Percentiles rank a stretch among this genome's conserved stretches.
phyloP scores from a whole-genome alignment of 2,797 vertebrate species.

The Trachurus trachurus region DNA sequence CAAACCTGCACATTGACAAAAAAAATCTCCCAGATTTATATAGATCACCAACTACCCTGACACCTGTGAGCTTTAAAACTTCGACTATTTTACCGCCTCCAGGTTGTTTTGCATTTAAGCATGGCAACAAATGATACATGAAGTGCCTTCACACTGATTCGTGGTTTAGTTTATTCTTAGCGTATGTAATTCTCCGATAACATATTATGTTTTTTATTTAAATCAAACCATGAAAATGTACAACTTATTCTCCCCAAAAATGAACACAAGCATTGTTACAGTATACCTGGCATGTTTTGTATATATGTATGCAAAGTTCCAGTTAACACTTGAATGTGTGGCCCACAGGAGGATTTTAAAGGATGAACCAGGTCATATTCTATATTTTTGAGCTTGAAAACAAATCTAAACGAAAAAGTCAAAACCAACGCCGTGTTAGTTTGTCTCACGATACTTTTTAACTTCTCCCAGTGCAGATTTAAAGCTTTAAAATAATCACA shows the following conservation, averaged over 20 bases:
- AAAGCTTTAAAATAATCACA: conserved; percentile 5
- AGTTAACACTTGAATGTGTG: conserved; percentile 38
- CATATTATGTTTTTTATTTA: neutral
- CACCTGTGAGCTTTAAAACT: conserved; percentile 27
- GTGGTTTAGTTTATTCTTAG: conserved; percentile 43
- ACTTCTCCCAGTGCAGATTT: neutral
- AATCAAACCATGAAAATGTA: conserved; percentile 32
- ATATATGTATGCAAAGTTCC: conserved; percentile 21
- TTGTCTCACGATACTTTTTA: neutral
- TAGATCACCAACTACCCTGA: conserved; percentile 1
- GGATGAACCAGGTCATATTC: conserved; percentile 38
- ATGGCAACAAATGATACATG: conserved; percentile 14
- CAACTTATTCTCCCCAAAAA: conserved; percentile 36
- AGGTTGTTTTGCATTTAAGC: conserved; percentile 18
- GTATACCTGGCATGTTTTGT: conserved; percentile 36
- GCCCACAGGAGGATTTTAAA: conserved; percentile 38
- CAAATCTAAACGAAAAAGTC: conserved; percentile 2
- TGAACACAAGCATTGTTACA: conserved; percentile 51
- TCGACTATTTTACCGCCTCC: neutral
- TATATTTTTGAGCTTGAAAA: conserved; percentile 17
- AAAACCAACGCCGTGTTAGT: neutral
- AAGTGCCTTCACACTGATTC: conserved; percentile 26
- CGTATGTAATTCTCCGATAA: conserved; percentile 11
- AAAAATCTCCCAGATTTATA: conserved; percentile 4
- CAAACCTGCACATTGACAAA: neutral